These are phyloP conservation scores for Erebia palarica DNA, from an alignment of 2,888 invertebrate species.

Conservation along the genomic window DNA sequence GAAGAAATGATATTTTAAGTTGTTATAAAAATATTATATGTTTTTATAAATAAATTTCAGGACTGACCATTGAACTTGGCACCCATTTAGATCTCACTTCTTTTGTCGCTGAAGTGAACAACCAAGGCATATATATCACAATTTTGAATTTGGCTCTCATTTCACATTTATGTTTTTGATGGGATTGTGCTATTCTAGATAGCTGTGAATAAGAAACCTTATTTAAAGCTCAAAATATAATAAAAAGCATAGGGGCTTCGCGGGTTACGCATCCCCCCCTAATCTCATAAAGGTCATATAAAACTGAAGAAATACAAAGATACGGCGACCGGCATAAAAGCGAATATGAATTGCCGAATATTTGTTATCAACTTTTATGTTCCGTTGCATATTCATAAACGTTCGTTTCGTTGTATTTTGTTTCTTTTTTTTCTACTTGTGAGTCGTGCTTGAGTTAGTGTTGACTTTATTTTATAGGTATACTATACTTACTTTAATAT, in stretches of 20 bases:
- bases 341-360: conserved; percentile 70
- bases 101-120: too few species aligned
- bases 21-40: too few species aligned
- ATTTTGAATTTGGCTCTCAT: too few species aligned
- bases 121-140: too few species aligned
- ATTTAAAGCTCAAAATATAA: conserved; percentile 22
- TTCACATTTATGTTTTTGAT: too few species aligned
- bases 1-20: too few species aligned
- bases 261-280: conserved; percentile 36
- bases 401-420: too few species aligned
- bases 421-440: background rate
- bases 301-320: conserved; percentile 69
- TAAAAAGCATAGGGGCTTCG: conserved; percentile 44
- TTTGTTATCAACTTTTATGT: conserved; percentile 66
- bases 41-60: too few species aligned
- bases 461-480: background rate
- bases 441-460: background rate
- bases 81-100: too few species aligned
- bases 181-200: background rate
- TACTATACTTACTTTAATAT: background rate
- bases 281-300: conserved; percentile 69
- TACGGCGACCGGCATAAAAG: conserved; percentile 71
- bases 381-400: conserved; percentile 64
- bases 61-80: too few species aligned
- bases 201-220: conserved; percentile 15